phyloP scores from a whole-genome alignment of 2,797 vertebrate genomes.

The Vireo griseus region DNA sequence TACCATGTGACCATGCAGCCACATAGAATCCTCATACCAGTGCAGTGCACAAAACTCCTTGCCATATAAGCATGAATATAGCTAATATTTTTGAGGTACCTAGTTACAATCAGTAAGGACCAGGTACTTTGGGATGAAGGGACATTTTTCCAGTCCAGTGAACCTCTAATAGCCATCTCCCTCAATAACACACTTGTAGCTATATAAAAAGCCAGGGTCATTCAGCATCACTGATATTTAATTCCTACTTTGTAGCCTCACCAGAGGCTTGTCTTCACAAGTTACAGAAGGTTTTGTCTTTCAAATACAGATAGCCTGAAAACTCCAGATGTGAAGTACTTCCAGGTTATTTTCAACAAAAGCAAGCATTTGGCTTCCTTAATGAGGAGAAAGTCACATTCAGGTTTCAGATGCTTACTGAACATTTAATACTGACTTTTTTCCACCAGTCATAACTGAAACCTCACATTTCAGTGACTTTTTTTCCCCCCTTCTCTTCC shows the following conservation, averaged over 20 bases:
- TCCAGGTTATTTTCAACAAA: not conserved
- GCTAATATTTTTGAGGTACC: not conserved
- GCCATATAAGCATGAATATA: not conserved
- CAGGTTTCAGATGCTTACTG: not conserved
- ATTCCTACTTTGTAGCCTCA: not conserved
- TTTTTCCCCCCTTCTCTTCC: not conserved
- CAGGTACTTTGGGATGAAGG: not conserved
- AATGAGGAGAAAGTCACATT: not conserved
- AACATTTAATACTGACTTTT: not conserved
- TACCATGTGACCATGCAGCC: not conserved
- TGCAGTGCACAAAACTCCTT: not conserved
- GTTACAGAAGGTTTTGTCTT: not conserved
- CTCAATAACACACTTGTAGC: not conserved
- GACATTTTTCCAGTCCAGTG: not conserved
- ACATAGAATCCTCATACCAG: not conserved
- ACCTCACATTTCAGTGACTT: not conserved
- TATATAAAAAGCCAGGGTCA: not conserved
- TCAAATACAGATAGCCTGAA: not conserved
- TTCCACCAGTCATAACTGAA: not conserved
- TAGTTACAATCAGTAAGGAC: not conserved
- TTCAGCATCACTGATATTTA: not conserved
- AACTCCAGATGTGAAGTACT: not conserved
- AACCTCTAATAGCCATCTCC: not conserved
- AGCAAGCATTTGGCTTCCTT: not conserved
- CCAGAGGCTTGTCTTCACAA: not conserved